Evolutionary conservation across 2,797 vertebrate species (phyloP).

Genomic region (Yasuhikotakia modesta): DNA sequence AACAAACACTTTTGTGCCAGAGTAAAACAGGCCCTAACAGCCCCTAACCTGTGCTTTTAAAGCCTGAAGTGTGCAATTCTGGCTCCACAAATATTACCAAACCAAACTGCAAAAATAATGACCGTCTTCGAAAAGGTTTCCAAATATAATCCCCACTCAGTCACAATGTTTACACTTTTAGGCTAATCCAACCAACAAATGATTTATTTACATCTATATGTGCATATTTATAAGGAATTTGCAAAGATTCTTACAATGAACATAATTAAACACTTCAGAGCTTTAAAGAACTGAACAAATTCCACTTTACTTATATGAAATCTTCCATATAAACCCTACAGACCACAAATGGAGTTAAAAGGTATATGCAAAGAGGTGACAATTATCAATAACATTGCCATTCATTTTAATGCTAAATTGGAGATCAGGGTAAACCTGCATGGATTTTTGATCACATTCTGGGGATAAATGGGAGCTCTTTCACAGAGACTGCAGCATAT

Average conservation of each 20-base stretch:
- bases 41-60: neutral
- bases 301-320: neutral
- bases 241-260: neutral
- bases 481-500: constrained; percentile 63
- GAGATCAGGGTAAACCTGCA: constrained; percentile 55
- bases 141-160: neutral
- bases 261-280: neutral
- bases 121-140: neutral
- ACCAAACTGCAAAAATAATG: neutral
- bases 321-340: neutral
- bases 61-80: neutral
- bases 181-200: neutral
- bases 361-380: neutral
- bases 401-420: constrained; percentile 55
- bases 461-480: constrained; percentile 63
- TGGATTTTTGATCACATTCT: constrained; percentile 62
- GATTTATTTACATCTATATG: neutral
- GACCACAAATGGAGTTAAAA: neutral
- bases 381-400: constrained; percentile 26
- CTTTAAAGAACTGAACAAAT: neutral
- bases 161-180: neutral
- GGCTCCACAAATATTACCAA: neutral
- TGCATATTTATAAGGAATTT: neutral
- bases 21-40: neutral
- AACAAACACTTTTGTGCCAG: neutral